Conservation (phyloP, 1,140 invertebrate genomes). For the Calliphora vicina region DNA sequence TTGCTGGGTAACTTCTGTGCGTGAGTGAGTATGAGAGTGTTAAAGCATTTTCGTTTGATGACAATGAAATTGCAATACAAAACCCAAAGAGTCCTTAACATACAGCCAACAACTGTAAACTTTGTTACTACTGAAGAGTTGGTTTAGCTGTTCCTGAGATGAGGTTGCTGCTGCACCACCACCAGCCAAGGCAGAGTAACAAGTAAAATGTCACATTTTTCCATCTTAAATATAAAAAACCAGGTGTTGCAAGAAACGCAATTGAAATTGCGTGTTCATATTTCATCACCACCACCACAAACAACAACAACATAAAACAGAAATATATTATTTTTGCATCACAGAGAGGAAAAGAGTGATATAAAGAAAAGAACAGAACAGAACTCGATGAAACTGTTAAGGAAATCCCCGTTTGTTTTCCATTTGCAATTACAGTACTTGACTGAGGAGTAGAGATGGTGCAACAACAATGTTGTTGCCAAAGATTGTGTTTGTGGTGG, state of each 20-base stretch:
- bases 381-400: background rate
- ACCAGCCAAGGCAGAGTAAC: background rate
- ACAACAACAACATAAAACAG: background rate
- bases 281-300: background rate
- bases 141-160: background rate
- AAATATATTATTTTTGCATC: background rate
- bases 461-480: background rate
- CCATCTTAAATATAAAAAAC: background rate
- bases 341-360: background rate
- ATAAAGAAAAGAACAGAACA: background rate
- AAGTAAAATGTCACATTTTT: background rate
- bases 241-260: constrained; percentile 8
- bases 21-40: background rate
- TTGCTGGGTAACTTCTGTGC: background rate
- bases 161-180: background rate
- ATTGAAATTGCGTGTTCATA: constrained; percentile 13
- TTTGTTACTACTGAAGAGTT: background rate
- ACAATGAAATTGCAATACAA: background rate
- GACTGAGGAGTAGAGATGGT: background rate
- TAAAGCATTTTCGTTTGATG: background rate
- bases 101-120: background rate
- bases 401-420: background rate
- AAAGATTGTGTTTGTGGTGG: background rate
- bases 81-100: background rate
- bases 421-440: background rate